phyloP scores from a whole-genome alignment of 2,888 invertebrate species.

The Hyposoter didymator region DNA sequence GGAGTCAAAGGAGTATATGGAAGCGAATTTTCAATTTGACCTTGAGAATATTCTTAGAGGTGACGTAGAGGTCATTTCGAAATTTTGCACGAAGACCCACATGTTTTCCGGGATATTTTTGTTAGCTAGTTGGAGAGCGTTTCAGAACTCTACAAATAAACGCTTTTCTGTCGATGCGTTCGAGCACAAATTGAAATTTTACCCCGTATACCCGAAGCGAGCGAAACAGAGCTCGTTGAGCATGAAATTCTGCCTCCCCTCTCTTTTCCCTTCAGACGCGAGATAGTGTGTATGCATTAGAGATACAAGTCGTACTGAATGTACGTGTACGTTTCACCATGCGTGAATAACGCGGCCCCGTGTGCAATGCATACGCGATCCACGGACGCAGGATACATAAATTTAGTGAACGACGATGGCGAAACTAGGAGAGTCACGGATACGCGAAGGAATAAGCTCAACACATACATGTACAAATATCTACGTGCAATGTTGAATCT shows the following conservation, averaged over 20 bases:
- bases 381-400: constrained; percentile 76
- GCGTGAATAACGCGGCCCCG: constrained; percentile 74
- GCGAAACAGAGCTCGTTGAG: constrained; percentile 44
- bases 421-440: constrained; percentile 69
- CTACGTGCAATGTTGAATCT: neutral
- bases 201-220: neutral
- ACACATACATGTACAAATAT: neutral
- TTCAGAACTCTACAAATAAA: neutral
- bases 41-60: neutral
- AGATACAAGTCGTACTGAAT: constrained; percentile 47
- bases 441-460: constrained; percentile 69
- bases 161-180: neutral
- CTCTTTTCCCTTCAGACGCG: constrained; percentile 37
- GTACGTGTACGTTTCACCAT: constrained; percentile 69
- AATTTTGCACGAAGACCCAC: neutral
- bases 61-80: neutral
- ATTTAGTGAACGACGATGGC: constrained; percentile 72
- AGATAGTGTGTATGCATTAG: constrained; percentile 50
- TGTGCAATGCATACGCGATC: constrained; percentile 68
- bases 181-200: neutral
- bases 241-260: constrained; percentile 47
- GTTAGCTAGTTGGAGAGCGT: neutral
- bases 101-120: neutral
- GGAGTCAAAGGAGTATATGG: neutral
- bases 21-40: neutral